Conservation (phyloP, 2,797 vertebrate genomes). For the Pterois miles region DNA sequence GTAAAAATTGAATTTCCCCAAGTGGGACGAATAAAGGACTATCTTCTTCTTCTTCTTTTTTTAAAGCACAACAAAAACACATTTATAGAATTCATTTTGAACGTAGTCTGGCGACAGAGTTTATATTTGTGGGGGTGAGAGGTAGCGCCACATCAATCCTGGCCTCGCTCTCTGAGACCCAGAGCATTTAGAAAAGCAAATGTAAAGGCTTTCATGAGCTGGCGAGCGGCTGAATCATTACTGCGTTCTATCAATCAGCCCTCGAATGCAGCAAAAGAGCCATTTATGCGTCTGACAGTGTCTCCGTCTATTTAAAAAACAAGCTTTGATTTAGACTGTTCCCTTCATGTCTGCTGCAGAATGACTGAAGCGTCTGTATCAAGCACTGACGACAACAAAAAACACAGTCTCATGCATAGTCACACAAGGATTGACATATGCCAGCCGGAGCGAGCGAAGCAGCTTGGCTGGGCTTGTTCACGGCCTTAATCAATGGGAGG, state of each 20-base stretch:
- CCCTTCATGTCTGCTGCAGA: slow-evolving; percentile 32
- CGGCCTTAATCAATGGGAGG: slow-evolving; percentile 73
- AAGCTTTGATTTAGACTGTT: slow-evolving; percentile 35
- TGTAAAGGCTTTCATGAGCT: slow-evolving; percentile 25
- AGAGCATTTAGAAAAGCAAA: slow-evolving; percentile 10
- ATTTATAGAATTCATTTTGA: slow-evolving; percentile 10
- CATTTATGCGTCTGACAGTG: slow-evolving; percentile 44
- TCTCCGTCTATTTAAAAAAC: slow-evolving; percentile 34
- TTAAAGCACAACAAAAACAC: slow-evolving; percentile 31
- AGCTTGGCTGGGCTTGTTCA: slow-evolving; percentile 64
- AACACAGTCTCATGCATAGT: slow-evolving; percentile 38
- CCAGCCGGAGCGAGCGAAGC: slow-evolving; percentile 61
- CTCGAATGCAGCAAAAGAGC: slow-evolving; percentile 19
- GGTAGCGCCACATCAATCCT: not conserved
- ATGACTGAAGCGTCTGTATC: slow-evolving; percentile 28
- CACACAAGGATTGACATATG: slow-evolving; percentile 72
- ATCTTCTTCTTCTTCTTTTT: slow-evolving; percentile 16
- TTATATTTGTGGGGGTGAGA: not conserved
- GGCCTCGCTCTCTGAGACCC: not conserved
- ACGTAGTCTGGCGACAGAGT: slow-evolving; percentile 30
- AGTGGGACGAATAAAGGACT: no score
- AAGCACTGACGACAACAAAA: slow-evolving; percentile 6
- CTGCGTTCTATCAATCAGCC: slow-evolving; percentile 32
- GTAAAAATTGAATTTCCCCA: no score
- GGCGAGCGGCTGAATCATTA: slow-evolving; percentile 36